Evolutionary conservation across 2,888 invertebrate species (phyloP), one percentile per base, ranked within the genome.

Genomic region (Apoda limacodes): DNA sequence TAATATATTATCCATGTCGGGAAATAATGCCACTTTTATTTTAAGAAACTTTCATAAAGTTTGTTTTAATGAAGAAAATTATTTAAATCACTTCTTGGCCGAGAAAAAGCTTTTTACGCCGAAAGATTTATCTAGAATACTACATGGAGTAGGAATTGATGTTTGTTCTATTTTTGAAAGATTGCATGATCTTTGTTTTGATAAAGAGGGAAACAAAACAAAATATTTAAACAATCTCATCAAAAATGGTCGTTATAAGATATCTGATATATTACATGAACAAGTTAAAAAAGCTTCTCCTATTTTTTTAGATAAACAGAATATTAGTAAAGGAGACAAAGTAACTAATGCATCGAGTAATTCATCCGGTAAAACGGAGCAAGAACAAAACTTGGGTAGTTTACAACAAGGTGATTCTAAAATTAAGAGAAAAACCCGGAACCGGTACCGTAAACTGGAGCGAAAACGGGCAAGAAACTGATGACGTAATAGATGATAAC

Each of bases 151-250:
- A 45, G 50, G 49, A 37, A 33, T 41, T 39, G 34, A 40, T 37
- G 24, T 47, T 48, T 43, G 44, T 43, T 14, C 37, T 33, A 29
- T 7, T 21, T 45, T 45, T 48, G n/a, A n/a, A n/a, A n/a, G n/a
- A n/a, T n/a, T n/a, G n/a, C n/a, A n/a, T 45, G 44, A 42, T 29
- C 37, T 52, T 48, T 53, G 53, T 46, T 52, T 51, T 52, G 52
- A 52, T 48, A 45, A 46, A 37, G 43, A 17, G 31, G 56, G 55
- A 45, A 54, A 43, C 13, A 52, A 37, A 47, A 56, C 49, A 35
- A 24, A 44, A 24, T 55, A 55, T 48, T 50, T 56, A 39, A 52
- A 47, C 6, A 40, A 48, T 39, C 45, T 54, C 35, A 43, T 46
- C 35, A 42, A 44, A 40, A 42, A 45, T 38, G 17, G 35, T 9